These are phyloP conservation scores for Dysmachus trigonus DNA, from an alignment of 2,888 invertebrate genomes.

Conservation along the genomic window DNA sequence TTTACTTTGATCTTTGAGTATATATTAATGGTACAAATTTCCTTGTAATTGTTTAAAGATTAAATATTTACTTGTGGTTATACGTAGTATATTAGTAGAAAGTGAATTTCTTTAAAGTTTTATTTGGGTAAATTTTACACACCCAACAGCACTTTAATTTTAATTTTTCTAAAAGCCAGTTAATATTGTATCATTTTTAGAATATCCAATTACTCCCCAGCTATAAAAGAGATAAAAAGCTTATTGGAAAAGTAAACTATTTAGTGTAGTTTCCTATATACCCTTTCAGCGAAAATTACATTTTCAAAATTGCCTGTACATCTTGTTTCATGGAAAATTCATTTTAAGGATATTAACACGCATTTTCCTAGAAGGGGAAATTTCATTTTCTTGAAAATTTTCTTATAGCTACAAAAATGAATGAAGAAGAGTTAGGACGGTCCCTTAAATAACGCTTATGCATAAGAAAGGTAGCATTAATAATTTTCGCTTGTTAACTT, in stretches of 20 bases:
- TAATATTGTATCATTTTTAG: neutral
- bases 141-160: neutral
- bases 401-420: neutral
- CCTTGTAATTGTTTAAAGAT: neutral
- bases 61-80: too few relatives aligned
- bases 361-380: neutral
- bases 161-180: neutral
- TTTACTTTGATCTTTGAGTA: neutral
- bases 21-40: neutral
- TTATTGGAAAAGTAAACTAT: neutral
- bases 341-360: neutral
- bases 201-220: neutral
- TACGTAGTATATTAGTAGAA: too few relatives aligned
- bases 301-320: neutral
- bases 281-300: neutral
- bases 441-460: neutral
- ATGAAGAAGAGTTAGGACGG: neutral
- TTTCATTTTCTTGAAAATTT: neutral
- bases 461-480: constrained; percentile 9
- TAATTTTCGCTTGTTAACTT: constrained; percentile 6
- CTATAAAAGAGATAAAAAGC: neutral
- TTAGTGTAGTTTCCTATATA: neutral
- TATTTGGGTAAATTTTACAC: neutral
- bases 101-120: too few relatives aligned
- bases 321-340: neutral